A percentile compares a stretch with the other conserved stretches of the same genome.
Conservation (phyloP, 2,113 vertebrate genomes). For the Hydrolagus affinis region DNA sequence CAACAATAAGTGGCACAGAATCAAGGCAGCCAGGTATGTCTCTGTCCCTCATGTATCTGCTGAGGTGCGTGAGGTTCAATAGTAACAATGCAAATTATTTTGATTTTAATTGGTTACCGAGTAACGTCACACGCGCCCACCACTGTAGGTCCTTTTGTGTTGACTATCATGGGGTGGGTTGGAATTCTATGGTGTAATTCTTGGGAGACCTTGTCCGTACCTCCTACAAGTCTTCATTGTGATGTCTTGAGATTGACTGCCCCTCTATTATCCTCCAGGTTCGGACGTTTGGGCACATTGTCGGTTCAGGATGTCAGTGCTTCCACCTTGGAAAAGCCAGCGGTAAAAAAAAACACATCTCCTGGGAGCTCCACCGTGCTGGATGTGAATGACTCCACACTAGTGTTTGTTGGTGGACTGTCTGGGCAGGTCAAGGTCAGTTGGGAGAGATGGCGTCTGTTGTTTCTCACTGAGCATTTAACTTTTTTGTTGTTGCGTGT, state of each 20-base stretch:
- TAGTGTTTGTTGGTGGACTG: slow-evolving; percentile 76
- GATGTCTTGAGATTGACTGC: too few species aligned
- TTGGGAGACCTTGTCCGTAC: too few species aligned
- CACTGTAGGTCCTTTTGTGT: too few species aligned
- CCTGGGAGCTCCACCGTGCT: slow-evolving; percentile 62
- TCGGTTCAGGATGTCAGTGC: slow-evolving; percentile 68
- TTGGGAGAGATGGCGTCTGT: background rate
- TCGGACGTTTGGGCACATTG: slow-evolving; percentile 67
- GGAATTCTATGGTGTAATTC: too few species aligned
- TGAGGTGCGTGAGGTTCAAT: too few species aligned
- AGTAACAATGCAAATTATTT: too few species aligned
- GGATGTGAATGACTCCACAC: slow-evolving; percentile 67
- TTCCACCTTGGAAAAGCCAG: slow-evolving; percentile 43
- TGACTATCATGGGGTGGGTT: too few species aligned
- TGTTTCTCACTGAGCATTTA: background rate
- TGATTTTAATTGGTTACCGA: too few species aligned
- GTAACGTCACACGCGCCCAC: too few species aligned
- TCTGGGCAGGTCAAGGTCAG: slow-evolving; percentile 69
- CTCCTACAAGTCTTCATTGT: too few species aligned
- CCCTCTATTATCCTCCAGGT: slow-evolving; percentile 52
- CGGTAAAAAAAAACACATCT: slow-evolving; percentile 56
- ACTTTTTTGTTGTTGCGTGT: background rate
- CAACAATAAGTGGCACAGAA: slow-evolving; percentile 78
- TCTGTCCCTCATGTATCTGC: too few species aligned
- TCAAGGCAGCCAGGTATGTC: slow-evolving; percentile 71